These are phyloP conservation scores for Mycteria americana DNA, from an alignment of 2,797 vertebrate species.

Conservation along the genomic window DNA sequence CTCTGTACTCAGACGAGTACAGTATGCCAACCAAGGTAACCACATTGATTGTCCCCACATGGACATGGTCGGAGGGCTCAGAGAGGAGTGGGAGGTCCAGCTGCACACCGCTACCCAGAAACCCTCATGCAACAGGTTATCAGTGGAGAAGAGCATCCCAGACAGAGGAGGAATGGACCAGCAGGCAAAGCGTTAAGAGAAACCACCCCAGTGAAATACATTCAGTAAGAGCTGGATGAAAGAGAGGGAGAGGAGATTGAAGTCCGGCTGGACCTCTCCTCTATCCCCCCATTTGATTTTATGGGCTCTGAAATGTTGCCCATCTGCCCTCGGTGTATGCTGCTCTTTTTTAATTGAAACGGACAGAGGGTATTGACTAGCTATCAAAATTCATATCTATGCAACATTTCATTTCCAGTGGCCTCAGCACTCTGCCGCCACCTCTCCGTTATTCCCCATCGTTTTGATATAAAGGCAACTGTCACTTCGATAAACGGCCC, in stretches of 20 bases:
- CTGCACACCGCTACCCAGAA: accelerated
- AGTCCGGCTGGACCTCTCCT: neutral
- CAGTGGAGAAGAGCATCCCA: neutral
- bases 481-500: slow-evolving; percentile 72
- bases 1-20: neutral
- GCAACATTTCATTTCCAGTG: slow-evolving; percentile 83
- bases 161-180: neutral
- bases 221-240: neutral
- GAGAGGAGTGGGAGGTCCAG: neutral
- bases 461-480: slow-evolving; percentile 81
- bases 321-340: slow-evolving; percentile 62
- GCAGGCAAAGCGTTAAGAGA: slow-evolving; percentile 6
- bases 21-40: neutral
- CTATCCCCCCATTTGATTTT: slow-evolving; percentile 35
- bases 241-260: neutral
- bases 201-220: neutral
- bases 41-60: accelerated
- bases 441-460: slow-evolving; percentile 80
- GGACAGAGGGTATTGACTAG: slow-evolving; percentile 86
- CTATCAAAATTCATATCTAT: slow-evolving; percentile 87
- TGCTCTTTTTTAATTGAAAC: slow-evolving; percentile 75
- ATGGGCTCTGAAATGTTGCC: slow-evolving; percentile 72
- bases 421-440: slow-evolving; percentile 84
- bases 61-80: neutral
- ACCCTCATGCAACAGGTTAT: neutral